Conservation (phyloP, 2,888 invertebrate species). For the Nymphalis urticae region DNA sequence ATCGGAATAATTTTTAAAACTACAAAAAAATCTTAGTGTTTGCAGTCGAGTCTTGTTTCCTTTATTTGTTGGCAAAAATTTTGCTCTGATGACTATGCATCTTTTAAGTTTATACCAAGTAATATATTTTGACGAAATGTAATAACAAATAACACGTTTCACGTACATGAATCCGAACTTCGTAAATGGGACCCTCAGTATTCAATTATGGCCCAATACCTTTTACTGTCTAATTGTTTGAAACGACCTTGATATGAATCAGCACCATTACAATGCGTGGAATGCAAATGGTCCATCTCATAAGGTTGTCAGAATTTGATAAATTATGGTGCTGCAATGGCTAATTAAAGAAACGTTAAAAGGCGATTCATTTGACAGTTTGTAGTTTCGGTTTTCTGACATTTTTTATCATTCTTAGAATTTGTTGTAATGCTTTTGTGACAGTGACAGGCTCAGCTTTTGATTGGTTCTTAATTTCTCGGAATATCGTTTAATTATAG, state of each 20-base stretch:
- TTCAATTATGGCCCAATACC: constrained; percentile 27
- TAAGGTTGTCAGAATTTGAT: constrained; percentile 32
- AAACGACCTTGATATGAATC: constrained; percentile 54
- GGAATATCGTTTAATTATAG: background rate
- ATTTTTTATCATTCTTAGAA: constrained; percentile 28
- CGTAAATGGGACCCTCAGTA: constrained; percentile 12
- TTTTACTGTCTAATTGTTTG: constrained; percentile 44
- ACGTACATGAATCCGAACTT: constrained; percentile 17
- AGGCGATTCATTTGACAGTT: constrained; percentile 8
- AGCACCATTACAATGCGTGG: constrained; percentile 48
- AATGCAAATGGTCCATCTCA: constrained; percentile 52
- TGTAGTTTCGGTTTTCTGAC: constrained; percentile 13
- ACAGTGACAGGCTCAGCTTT: constrained; percentile 11
- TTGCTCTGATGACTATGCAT: background rate
- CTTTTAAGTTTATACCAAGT: background rate
- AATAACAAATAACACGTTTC: constrained; percentile 33
- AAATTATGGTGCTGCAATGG: constrained; percentile 1
- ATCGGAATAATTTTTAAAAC: background rate
- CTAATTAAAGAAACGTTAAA: background rate
- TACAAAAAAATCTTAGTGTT: background rate
- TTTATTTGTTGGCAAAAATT: background rate
- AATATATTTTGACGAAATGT: constrained; percentile 27
- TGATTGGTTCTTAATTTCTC: constrained; percentile 17
- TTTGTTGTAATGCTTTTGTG: constrained; percentile 15
- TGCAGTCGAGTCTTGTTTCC: background rate